These are phyloP conservation scores for Alaudala cheleensis DNA, from an alignment of 2,113 vertebrate species.

Conservation along the genomic window DNA sequence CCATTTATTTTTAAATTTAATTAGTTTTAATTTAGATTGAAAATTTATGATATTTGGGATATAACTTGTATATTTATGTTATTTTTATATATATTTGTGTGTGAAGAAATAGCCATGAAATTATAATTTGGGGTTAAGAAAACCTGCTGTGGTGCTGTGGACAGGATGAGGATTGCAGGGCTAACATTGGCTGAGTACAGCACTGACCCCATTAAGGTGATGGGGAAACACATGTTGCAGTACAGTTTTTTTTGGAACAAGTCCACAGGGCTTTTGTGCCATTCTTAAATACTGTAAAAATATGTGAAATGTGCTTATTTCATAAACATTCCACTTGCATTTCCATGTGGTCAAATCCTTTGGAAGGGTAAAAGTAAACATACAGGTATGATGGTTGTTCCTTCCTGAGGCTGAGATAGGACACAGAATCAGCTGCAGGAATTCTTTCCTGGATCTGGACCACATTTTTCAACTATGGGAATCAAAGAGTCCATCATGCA, in stretches of 20 bases:
- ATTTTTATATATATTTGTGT: too few species aligned
- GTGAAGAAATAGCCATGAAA: neutral
- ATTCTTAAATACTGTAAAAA: neutral
- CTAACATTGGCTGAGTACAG: neutral
- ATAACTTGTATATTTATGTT: neutral
- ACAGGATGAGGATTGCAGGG: neutral
- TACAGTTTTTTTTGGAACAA: rapidly evolving
- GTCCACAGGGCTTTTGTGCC: neutral
- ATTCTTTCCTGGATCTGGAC: neutral
- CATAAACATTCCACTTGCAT: neutral
- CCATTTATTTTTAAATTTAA: neutral
- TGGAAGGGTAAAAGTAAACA: neutral
- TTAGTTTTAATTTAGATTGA: neutral
- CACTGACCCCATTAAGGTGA: neutral
- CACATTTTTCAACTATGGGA: neutral
- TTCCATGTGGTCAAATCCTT: neutral
- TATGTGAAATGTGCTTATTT: neutral
- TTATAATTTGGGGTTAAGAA: neutral
- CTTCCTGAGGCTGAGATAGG: neutral
- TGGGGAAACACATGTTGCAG: neutral
- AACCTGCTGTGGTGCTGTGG: neutral
- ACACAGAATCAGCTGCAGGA: neutral
- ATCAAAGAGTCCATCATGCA: neutral
- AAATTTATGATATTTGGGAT: neutral
- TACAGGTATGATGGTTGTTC: neutral